Evolutionary conservation across 2,113 vertebrate species (phyloP).

Genomic region (Arothron firmamentum): DNA sequence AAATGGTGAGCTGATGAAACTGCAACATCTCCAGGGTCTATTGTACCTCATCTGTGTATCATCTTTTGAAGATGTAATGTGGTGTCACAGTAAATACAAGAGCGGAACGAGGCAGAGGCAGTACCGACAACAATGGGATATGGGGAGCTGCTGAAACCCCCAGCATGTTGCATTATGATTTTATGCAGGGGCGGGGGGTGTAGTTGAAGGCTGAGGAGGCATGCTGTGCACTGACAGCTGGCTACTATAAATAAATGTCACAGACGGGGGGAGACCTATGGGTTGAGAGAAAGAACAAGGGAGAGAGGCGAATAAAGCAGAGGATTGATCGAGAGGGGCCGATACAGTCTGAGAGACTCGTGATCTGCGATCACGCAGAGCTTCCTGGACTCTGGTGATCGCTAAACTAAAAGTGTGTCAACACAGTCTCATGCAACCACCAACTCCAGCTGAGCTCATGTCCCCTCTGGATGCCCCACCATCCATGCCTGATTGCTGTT

Average conservation of each 20-base stretch:
- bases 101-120: no score
- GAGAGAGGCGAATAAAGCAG: neutral
- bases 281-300: conserved; percentile 13
- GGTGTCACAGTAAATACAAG: no score
- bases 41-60: no score
- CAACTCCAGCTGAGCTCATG: conserved; percentile 6
- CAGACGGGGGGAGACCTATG: conserved; percentile 38
- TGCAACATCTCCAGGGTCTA: no score
- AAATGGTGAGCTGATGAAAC: no score
- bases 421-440: conserved; percentile 41
- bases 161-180: no score
- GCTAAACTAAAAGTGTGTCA: neutral
- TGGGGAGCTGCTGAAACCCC: no score
- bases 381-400: conserved; percentile 23
- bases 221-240: conserved; percentile 66
- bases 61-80: no score
- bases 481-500: neutral
- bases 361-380: neutral
- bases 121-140: no score
- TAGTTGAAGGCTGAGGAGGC: conserved; percentile 29
- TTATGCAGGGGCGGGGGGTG: conserved; percentile 2
- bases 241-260: conserved; percentile 74
- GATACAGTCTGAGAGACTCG: conserved; percentile 39
- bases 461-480: conserved; percentile 6
- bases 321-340: conserved; percentile 10